A percentile compares a stretch with the other conserved stretches of the same genome.
phyloP scores from a whole-genome alignment of 1,140 invertebrate genomes.

The Microvelia longipes region DNA sequence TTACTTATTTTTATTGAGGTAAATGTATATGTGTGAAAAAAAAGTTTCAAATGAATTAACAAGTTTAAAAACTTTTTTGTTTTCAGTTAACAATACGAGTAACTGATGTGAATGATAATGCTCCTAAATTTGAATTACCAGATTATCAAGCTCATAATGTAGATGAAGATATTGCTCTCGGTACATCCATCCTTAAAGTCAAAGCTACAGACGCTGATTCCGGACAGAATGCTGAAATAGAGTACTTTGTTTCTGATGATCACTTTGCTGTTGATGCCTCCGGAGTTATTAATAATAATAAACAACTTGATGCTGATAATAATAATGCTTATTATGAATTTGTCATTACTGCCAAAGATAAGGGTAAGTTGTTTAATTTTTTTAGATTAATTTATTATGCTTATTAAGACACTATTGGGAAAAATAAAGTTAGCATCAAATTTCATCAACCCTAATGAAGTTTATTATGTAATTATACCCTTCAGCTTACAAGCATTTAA shows the following conservation, averaged over 20 bases:
- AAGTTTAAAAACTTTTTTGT: slow-evolving; percentile 7
- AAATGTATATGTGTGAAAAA: no score
- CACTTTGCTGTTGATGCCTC: slow-evolving; percentile 83
- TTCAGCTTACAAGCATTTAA: no score
- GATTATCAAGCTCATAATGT: slow-evolving; percentile 92
- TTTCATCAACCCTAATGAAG: no score
- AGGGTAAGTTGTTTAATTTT: slow-evolving; percentile 35
- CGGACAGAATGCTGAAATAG: slow-evolving; percentile 82
- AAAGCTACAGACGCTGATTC: slow-evolving; percentile 86
- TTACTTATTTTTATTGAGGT: no score
- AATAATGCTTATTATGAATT: slow-evolving; percentile 95
- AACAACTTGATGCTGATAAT: slow-evolving; percentile 83
- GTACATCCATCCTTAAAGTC: slow-evolving; percentile 78
- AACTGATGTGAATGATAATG: slow-evolving; percentile 89
- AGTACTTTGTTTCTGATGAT: slow-evolving; percentile 80
- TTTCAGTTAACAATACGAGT: slow-evolving; percentile 71
- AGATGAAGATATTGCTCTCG: slow-evolving; percentile 80
- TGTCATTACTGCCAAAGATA: slow-evolving; percentile 78
- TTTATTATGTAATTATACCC: no score
- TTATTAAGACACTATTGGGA: no score
- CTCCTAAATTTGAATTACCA: slow-evolving; percentile 83
- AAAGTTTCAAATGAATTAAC: no score
- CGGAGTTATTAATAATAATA: slow-evolving; percentile 82
- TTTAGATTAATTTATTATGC: no score
- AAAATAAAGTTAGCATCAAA: no score